Conservation (phyloP, 2,888 invertebrate genomes). For the Disparrhopalites patrizii region DNA sequence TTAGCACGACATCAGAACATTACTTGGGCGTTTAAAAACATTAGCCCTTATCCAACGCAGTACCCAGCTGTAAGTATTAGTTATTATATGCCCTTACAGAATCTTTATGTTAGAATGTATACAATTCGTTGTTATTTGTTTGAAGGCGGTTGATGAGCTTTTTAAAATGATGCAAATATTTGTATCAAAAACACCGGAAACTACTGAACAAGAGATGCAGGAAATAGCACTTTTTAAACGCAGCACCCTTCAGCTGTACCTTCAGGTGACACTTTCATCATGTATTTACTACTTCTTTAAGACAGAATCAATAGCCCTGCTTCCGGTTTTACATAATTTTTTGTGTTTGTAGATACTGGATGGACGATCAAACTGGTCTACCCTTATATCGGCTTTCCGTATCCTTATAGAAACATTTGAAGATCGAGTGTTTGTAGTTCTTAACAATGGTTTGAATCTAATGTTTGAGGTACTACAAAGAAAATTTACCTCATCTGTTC, state of each 20-base stretch:
- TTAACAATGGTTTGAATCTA: constrained; percentile 79
- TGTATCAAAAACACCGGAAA: constrained; percentile 76
- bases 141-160: constrained; percentile 80
- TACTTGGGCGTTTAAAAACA: constrained; percentile 95
- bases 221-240: constrained; percentile 82
- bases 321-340: too few relatives aligned
- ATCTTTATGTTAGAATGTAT: too few relatives aligned
- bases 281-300: neutral
- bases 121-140: constrained; percentile 17
- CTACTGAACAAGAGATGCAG: constrained; percentile 68
- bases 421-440: constrained; percentile 82
- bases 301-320: neutral
- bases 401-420: constrained; percentile 85
- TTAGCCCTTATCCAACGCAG: constrained; percentile 90
- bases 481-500: neutral
- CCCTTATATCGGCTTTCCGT: constrained; percentile 83
- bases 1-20: constrained; percentile 90
- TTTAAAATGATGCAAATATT: constrained; percentile 86
- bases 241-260: constrained; percentile 80
- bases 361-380: constrained; percentile 88
- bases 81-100: neutral
- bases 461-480: constrained; percentile 66
- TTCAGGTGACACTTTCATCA: constrained; percentile 59
- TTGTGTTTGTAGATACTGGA: constrained; percentile 62
- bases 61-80: constrained; percentile 67